Base-by-base conservation (phyloP, 2,888 invertebrate genomes). In the Nephrotoma appendiculata region DNA sequence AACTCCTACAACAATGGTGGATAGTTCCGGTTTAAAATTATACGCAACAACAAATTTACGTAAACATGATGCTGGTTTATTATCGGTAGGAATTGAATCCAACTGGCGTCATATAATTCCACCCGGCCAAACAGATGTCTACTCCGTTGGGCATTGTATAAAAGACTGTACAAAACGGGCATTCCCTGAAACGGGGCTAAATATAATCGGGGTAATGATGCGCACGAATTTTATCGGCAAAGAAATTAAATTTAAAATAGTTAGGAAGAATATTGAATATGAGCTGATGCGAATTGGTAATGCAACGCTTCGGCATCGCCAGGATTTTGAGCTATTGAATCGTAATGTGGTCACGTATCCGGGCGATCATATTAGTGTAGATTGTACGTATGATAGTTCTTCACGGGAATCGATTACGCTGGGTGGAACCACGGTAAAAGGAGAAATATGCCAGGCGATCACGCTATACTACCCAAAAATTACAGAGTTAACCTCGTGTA, bases 61-160 rank as follows among this genome's bases (percentile, higher is more conserved):
- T 43, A 91, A 92, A 86, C 93, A 94, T 89, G 94, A 94, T 89
- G 94, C 94, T 15, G 94, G 94, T 0, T 92, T 94, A 57, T 90
- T 94, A 86, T 93, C 93, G 87, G 92, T 94, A 86, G 88, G 88
- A 85, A 88, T 93, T 90, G 93, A 94, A 88, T 94, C 94, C 15
- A 94, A 93, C 89, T 94, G 94, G 93, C 91, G 94, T 88, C 94
- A 94, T 89, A 93, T 94, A 88, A 93, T 95, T 87, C 95, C 95
- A 5, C 94, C 94, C 0, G 93, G 93, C 52, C 94, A 94, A 88
- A 91, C 93, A 83, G 92, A 92, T 88, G 94, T 94, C 85, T 90
- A 93, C 11, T 93, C 94, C 45, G 93, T 93, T 87, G 94, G 94
- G 9, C 94, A 94, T 89, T 94, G 95, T 90, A 93, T 93, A 87